Conservation (phyloP, 2,888 invertebrate genomes). For the Eupithecia insigniata region DNA sequence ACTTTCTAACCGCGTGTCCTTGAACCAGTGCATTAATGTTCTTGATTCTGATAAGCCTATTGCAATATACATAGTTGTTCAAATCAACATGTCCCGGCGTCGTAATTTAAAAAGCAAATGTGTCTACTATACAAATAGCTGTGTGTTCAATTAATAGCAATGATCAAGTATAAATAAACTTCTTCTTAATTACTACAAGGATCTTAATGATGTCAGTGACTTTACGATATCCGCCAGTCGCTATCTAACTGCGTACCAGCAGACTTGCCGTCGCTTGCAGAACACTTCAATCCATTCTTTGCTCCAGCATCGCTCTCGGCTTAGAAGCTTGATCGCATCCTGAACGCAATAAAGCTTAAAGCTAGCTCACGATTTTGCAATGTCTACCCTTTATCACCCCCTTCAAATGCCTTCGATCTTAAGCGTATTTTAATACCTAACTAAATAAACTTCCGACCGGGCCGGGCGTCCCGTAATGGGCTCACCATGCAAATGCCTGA, state of each 20-base stretch:
- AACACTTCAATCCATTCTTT: constrained; percentile 76
- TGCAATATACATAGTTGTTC: constrained; percentile 31
- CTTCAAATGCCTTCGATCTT: constrained; percentile 75
- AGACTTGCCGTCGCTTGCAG: constrained; percentile 55
- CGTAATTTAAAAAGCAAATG: constrained; percentile 17
- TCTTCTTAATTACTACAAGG: constrained; percentile 13
- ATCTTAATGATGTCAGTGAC: constrained; percentile 47
- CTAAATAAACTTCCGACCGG: constrained; percentile 67
- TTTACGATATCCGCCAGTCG: constrained; percentile 69
- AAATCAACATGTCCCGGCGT: constrained; percentile 22
- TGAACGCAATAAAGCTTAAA: constrained; percentile 78
- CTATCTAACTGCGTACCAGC: constrained; percentile 64
- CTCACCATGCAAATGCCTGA: constrained; percentile 78
- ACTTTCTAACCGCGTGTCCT: constrained; percentile 77
- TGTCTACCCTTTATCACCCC: constrained; percentile 77
- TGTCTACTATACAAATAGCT: constrained; percentile 26
- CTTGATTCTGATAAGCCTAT: constrained; percentile 31
- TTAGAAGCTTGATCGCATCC: constrained; percentile 70
- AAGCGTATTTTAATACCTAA: constrained; percentile 76
- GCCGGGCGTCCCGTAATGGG: constrained; percentile 73
- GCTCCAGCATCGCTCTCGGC: constrained; percentile 66
- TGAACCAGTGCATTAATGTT: constrained; percentile 55
- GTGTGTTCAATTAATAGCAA: constrained; percentile 16
- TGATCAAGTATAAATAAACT: constrained; percentile 17
- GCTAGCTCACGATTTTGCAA: constrained; percentile 77